Base-by-base conservation (phyloP, 2,797 vertebrate genomes). In the Mus caroli region DNA sequence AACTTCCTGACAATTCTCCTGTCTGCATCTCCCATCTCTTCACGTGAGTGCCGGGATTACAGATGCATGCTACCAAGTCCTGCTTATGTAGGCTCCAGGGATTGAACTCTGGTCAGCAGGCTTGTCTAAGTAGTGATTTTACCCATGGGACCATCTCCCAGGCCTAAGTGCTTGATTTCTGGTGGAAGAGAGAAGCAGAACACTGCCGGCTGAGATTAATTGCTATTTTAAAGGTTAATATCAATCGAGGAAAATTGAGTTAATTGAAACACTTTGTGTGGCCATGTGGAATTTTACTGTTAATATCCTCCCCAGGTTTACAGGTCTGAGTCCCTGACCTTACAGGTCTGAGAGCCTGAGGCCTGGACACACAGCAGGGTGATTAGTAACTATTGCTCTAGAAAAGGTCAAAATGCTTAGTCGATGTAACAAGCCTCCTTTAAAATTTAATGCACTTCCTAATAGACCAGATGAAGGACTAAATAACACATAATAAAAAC, bases 261-360 rank as follows among this genome's bases (percentile, higher is more conserved):
- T 96, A 82, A 94, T 78, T 94, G 73, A 89, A 94, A 93, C 50
- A 64, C 73, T 92, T 94, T 96, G 83, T 92, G 82, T 75, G 43
- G 82, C 90, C 90, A 90, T 88, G 71, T 94, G 82, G 92, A 93
- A 88, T 96, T 93, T 97, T 92, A 76, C 91, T 83, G 62, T 67
- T 76, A 94, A 95, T 91, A 95, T 90, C 62, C 88, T 76, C 95
- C 94, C 71, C 77, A 5, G 4, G 6, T 96, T 97, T 96, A 90
- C 1, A 79, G 28, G 28, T 87, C 75, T 95, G 50, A 97, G 85
- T n/a, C 87, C 78, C 82, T 92, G 78, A 94, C 95, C 76, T 91
- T 96, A 91, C 43, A 75, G 78, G 60, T 78, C 22, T 93, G 67
- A 86, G 77, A 86, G 67, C 78, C 85, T 93, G 88, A 95, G 60